phyloP scores from a whole-genome alignment of 2,888 invertebrate species.

The Epirrhoe alternata region DNA sequence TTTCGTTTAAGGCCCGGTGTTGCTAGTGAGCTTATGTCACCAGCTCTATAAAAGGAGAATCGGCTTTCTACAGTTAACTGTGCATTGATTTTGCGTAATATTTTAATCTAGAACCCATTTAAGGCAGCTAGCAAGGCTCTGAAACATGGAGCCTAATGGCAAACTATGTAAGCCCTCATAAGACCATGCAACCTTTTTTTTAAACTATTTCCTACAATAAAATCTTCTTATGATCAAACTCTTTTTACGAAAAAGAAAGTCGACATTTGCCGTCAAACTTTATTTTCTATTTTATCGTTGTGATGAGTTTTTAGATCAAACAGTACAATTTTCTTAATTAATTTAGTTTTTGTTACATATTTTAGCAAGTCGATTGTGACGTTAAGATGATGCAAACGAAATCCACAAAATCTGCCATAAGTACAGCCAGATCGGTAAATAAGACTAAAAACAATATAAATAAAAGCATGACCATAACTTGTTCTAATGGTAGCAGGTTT shows the following conservation, averaged over 20 bases:
- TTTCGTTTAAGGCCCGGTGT: neutral
- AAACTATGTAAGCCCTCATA: too few species aligned
- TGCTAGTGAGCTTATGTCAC: constrained; percentile 41
- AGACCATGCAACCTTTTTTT: neutral
- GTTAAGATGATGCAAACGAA: constrained; percentile 31
- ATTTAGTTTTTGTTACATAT: constrained; percentile 25
- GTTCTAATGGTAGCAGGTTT: too few species aligned
- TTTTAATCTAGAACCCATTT: constrained; percentile 38
- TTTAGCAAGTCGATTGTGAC: constrained; percentile 25
- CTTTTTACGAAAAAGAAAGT: neutral
- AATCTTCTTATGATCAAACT: neutral
- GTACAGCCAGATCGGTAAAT: constrained; percentile 55
- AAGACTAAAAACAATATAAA: neutral
- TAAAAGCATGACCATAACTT: too few species aligned
- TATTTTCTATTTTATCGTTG: constrained; percentile 7
- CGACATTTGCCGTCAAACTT: constrained; percentile 13
- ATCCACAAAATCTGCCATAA: constrained; percentile 50
- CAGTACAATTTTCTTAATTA: constrained; percentile 18
- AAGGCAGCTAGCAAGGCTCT: constrained; percentile 23
- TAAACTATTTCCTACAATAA: neutral
- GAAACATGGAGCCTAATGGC: neutral
- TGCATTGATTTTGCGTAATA: constrained; percentile 51
- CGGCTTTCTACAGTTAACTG: constrained; percentile 54
- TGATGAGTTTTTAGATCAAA: constrained; percentile 18
- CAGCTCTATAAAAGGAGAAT: constrained; percentile 49